These are phyloP conservation scores for Protonibea diacanthus DNA, from an alignment of 2,797 vertebrate species.

Conservation along the genomic window DNA sequence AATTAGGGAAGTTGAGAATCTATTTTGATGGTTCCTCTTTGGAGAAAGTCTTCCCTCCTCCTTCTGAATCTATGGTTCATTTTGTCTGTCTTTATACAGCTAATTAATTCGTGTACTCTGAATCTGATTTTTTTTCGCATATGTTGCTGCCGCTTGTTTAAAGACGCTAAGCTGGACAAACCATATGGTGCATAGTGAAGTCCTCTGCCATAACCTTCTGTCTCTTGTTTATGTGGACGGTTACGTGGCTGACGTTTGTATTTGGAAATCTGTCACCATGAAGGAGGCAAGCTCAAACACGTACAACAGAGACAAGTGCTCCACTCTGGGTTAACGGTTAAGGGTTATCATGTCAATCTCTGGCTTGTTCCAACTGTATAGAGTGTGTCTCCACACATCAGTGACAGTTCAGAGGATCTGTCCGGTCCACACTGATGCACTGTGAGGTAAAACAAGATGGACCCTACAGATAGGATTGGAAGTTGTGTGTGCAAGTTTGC, in stretches of 20 bases:
- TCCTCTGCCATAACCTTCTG: constrained; percentile 51
- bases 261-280: constrained; percentile 33
- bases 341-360: constrained; percentile 73
- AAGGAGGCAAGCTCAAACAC: constrained; percentile 42
- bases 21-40: constrained; percentile 74
- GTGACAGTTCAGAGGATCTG: constrained; percentile 53
- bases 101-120: neutral
- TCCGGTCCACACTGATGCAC: constrained; percentile 23
- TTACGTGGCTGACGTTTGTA: constrained; percentile 33
- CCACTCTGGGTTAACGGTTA: constrained; percentile 42
- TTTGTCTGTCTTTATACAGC: constrained; percentile 20
- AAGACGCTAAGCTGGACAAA: constrained; percentile 48
- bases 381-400: constrained; percentile 59
- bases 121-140: constrained; percentile 23
- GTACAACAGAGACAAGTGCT: constrained; percentile 39
- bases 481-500: constrained; percentile 13
- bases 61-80: constrained; percentile 26
- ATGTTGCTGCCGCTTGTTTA: constrained; percentile 21
- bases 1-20: constrained; percentile 64
- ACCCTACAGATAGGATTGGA: constrained; percentile 34
- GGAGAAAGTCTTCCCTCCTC: constrained; percentile 59
- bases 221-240: constrained; percentile 41
- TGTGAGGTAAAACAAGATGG: constrained; percentile 38
- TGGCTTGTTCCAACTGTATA: constrained; percentile 61
- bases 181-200: constrained; percentile 44